Percentiles rank a stretch among this genome's conserved stretches.
These are phyloP conservation scores for Ahaetulla prasina DNA, from an alignment of 2,113 vertebrate genomes.

Conservation along the genomic window DNA sequence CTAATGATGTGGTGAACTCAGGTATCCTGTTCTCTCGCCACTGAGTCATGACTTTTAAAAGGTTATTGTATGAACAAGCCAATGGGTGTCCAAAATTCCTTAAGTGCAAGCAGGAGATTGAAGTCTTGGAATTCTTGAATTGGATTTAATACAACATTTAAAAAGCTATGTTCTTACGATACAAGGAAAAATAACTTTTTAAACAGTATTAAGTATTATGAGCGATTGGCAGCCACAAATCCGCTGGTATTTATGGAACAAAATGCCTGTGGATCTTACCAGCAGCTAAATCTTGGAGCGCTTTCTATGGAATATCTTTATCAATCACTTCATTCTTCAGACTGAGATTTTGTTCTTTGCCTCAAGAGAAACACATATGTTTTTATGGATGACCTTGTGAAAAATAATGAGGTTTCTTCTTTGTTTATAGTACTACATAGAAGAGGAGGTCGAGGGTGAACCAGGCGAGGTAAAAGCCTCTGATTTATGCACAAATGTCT, in stretches of 20 bases:
- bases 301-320: background rate
- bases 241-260: background rate
- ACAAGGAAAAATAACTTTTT: background rate
- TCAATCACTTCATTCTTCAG: background rate
- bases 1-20: background rate
- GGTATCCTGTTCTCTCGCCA: background rate
- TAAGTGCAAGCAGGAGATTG: background rate
- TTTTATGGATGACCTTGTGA: conserved; percentile 37
- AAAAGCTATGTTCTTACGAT: background rate
- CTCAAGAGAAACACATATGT: background rate
- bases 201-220: background rate
- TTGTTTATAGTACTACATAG: conserved; percentile 81
- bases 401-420: conserved; percentile 61
- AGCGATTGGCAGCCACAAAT: background rate
- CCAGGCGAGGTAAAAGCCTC: conserved; percentile 77
- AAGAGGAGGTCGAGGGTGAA: conserved; percentile 73
- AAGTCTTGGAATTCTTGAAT: background rate
- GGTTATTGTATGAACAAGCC: background rate
- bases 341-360: background rate
- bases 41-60: background rate
- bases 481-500: background rate
- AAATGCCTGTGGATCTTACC: background rate
- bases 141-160: background rate
- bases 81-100: background rate
- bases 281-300: background rate